A percentile compares a stretch with the other conserved stretches of the same genome.
Evolutionary conservation across 1,140 invertebrate genomes (phyloP).

Genomic region (Neodiprion pinetum): DNA sequence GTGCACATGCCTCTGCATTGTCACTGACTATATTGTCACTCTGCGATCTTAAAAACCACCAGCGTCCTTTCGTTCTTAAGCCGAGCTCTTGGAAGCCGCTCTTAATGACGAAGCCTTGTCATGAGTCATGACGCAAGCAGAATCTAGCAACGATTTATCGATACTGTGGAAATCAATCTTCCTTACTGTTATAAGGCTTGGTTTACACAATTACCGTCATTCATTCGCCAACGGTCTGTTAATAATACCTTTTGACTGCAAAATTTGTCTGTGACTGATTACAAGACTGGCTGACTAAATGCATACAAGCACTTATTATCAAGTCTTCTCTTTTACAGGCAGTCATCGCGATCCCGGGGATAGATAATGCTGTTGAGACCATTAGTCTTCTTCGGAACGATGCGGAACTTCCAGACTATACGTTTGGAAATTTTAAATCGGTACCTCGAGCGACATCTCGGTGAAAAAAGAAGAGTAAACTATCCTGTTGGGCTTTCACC

Average conservation of each 20-base stretch:
- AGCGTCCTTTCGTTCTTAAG: slow-evolving; percentile 35
- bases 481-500: too few species aligned
- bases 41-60: slow-evolving; percentile 23
- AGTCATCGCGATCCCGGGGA: background rate
- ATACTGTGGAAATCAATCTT: too few species aligned
- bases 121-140: slow-evolving; percentile 4
- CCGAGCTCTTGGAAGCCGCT: slow-evolving; percentile 9
- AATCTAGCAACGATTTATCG: background rate
- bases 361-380: background rate
- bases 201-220: background rate
- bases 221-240: background rate
- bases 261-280: background rate
- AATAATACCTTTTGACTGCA: background rate
- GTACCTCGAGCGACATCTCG: slow-evolving; percentile 1
- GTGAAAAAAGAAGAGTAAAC: background rate
- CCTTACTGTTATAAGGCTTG: background rate
- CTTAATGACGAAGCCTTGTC: slow-evolving; percentile 19
- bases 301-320: background rate
- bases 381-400: background rate
- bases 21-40: slow-evolving; percentile 37
- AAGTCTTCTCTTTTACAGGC: background rate
- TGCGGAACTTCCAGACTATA: background rate
- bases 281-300: background rate
- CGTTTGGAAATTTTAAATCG: background rate
- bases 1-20: slow-evolving; percentile 39